These are phyloP conservation scores for Agrochola macilenta DNA, from an alignment of 2,888 invertebrate genomes.

Conservation along the genomic window DNA sequence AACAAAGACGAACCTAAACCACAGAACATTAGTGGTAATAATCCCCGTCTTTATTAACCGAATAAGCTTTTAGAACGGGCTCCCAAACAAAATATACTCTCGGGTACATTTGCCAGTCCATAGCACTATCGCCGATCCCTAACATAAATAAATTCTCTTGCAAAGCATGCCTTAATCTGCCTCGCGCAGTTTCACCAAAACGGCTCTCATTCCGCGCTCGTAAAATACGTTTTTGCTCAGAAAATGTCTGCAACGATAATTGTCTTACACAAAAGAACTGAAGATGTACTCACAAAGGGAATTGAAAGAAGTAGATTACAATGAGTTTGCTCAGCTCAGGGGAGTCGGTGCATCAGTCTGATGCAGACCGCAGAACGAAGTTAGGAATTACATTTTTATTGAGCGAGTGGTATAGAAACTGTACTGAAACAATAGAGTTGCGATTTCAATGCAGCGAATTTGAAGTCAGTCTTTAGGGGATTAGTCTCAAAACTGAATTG, in stretches of 20 bases:
- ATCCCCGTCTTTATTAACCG: constrained; percentile 45
- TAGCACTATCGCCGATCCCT: constrained; percentile 40
- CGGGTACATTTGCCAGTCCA: constrained; percentile 30
- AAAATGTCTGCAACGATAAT: constrained; percentile 84
- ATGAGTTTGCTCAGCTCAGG: constrained; percentile 71
- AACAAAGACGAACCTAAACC: constrained; percentile 45
- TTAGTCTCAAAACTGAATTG: constrained; percentile 7
- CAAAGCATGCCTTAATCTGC: constrained; percentile 63
- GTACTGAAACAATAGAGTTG: constrained; percentile 46
- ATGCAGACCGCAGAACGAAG: constrained; percentile 59
- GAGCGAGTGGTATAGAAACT: constrained; percentile 45
- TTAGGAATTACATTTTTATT: constrained; percentile 64
- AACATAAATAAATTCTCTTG: constrained; percentile 54
- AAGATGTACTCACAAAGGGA: constrained; percentile 84
- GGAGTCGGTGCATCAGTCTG: constrained; percentile 61
- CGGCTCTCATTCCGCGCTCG: constrained; percentile 69
- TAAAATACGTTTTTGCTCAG: constrained; percentile 83
- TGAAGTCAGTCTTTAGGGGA: constrained; percentile 9
- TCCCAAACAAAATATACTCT: constrained; percentile 25
- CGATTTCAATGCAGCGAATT: constrained; percentile 33
- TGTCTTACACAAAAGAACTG: constrained; percentile 86
- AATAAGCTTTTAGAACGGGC: constrained; percentile 33
- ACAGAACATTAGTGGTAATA: constrained; percentile 50
- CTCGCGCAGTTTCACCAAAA: constrained; percentile 60
- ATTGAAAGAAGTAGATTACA: constrained; percentile 87